These are phyloP conservation scores for Willisornis vidua DNA, from an alignment of 2,113 vertebrate genomes.

Conservation along the genomic window DNA sequence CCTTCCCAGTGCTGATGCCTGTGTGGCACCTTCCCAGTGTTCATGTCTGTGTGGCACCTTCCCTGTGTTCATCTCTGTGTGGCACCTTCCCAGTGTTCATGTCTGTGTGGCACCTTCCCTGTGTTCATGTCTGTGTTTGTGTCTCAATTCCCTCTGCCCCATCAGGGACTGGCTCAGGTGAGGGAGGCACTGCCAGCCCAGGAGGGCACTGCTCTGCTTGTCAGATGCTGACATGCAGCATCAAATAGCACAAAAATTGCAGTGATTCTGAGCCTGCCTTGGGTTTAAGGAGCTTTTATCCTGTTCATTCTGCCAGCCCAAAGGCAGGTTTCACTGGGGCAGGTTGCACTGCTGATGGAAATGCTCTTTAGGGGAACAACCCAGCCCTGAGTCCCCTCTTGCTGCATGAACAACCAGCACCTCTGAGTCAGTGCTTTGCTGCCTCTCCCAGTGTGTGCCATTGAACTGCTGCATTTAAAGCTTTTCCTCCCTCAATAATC, in stretches of 20 bases:
- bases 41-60: accelerated
- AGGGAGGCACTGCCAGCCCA: not conserved
- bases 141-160: not conserved
- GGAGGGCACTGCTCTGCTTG: not conserved
- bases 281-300: not conserved
- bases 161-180: not conserved
- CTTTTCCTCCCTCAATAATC: not conserved
- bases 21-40: not conserved
- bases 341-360: not conserved
- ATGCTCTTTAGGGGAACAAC: not conserved
- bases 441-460: not conserved
- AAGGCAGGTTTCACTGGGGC: not conserved
- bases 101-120: not conserved
- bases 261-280: not conserved
- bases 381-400: not conserved
- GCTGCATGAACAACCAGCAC: not conserved
- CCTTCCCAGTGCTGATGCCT: not conserved
- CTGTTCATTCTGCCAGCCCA: not conserved
- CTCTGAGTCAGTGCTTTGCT: accelerated
- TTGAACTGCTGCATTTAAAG: not conserved
- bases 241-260: not conserved
- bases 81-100: not conserved
- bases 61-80: accelerated
- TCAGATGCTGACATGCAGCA: not conserved
- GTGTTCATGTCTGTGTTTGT: accelerated